Conservation (phyloP, 1,140 invertebrate genomes). For the Oncopeltus fasciatus region DNA sequence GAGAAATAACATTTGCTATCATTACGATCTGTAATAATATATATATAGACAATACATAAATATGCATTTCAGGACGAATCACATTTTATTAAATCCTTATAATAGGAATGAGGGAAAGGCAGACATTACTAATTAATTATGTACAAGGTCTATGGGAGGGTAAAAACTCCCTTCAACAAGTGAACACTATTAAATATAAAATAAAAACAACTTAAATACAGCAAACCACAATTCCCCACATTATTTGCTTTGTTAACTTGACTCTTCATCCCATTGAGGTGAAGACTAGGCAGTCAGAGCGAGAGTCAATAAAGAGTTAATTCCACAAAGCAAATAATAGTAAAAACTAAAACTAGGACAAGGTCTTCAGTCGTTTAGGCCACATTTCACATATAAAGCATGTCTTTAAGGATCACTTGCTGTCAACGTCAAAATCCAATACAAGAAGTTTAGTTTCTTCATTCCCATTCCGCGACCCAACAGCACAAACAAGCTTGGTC, state of each 20-base stretch:
- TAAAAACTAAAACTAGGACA: not conserved
- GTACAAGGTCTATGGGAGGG: not conserved
- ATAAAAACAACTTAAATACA: not conserved
- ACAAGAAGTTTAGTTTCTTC: constrained; percentile 98
- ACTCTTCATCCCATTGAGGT: not conserved
- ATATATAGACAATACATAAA: not conserved
- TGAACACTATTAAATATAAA: not conserved
- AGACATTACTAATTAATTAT: not conserved
- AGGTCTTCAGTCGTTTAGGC: not conserved
- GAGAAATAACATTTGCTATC: not conserved
- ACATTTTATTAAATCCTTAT: not conserved
- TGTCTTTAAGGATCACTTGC: constrained; percentile 11
- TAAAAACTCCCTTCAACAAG: not conserved
- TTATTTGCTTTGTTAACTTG: not conserved
- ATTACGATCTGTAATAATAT: too few species aligned
- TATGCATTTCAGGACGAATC: constrained; percentile 1
- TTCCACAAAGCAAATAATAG: too few species aligned
- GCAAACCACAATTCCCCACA: not conserved
- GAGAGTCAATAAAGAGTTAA: not conserved
- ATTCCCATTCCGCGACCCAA: constrained; percentile 93
- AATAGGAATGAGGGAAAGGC: not conserved
- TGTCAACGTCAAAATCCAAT: constrained; percentile 85
- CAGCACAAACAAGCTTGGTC: constrained; percentile 94
- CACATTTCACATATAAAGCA: not conserved
- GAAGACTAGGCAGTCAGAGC: not conserved